Evolutionary conservation across 2,797 vertebrate genomes (phyloP).

Genomic region (Gambusia yucatana): DNA sequence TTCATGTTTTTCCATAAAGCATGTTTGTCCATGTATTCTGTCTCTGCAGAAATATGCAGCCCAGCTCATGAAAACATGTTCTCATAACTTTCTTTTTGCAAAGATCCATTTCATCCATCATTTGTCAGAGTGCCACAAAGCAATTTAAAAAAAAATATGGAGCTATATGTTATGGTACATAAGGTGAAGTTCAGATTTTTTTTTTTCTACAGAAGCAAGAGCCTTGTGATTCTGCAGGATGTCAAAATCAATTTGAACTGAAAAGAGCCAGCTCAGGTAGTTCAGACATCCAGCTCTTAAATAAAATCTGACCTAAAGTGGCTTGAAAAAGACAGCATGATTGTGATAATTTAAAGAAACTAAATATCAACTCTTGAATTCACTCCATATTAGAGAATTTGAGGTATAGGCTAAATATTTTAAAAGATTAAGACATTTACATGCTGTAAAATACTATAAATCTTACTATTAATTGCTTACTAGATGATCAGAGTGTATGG

Average conservation of each 20-base stretch:
- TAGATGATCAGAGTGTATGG: conserved; percentile 39
- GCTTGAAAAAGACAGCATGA: neutral
- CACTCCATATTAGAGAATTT: neutral
- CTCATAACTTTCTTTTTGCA: neutral
- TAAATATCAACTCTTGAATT: neutral
- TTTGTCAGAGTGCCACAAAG: neutral
- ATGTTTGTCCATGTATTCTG: neutral
- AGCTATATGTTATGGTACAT: neutral
- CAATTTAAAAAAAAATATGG: neutral
- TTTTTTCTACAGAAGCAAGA: conserved; percentile 5
- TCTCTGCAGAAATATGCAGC: conserved; percentile 11
- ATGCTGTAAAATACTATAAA: conserved; percentile 1
- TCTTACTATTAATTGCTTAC: conserved; percentile 44
- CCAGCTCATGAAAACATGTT: neutral
- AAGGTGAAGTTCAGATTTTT: conserved; percentile 2
- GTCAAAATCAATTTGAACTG: conserved; percentile 27
- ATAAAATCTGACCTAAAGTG: conserved; percentile 14
- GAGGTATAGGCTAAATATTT: neutral
- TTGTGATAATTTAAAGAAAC: conserved; percentile 15
- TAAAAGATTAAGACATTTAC: conserved; percentile 4
- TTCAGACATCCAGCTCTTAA: conserved; percentile 1
- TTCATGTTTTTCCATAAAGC: conserved; percentile 5
- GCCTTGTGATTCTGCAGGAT: conserved; percentile 12
- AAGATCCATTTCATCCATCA: neutral
- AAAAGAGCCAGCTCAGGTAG: conserved; percentile 21